Base-by-base conservation (phyloP, 1,140 invertebrate genomes). In the Neodiprion lecontei region DNA sequence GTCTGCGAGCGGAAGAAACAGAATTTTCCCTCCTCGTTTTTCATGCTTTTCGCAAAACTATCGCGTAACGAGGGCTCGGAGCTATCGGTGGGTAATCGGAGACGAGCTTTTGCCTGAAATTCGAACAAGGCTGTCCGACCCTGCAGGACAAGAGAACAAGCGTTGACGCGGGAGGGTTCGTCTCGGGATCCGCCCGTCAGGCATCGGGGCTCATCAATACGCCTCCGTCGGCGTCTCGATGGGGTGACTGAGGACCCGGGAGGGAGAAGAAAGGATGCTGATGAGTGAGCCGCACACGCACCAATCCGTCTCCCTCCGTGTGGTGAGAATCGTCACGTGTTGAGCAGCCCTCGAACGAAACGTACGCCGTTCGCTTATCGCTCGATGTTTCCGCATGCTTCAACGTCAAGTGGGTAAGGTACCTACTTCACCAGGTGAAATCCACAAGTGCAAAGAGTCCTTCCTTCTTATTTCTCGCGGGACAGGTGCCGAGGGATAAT, bases 201-300 rank as follows among this genome's bases (percentile, higher is more conserved):
- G 67, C 67, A 69, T 69, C 67, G 67, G 23, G 67, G 12, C 67
- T 69, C 67, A 69, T 69, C 67, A 69, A 69, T 69, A 23, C 40
- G 67, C 5, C 40, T 69, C 67, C 17, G 67, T 69, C 67, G 40
- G 11, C 67, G 21, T 23, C 67, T 69, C 23, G 17, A 69, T 69
- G 67, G 67, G 67, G 67, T 69, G 67, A 69, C 67, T 69, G 40
- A 69, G 67, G 53, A 61, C 53, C 67, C 67, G 67, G 67, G 23
- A 47, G 17, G 53, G 53, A 61, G 53, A 61, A 61, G 53, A 40
- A 40, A 40, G 67, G 67, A 21, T 69, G 40, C 67, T 47, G 67
- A 69, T 69, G 67, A 69, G 21, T 69, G 67, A 69, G 53, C n/a
- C 53, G 1, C n/a, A 12, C n/a, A 61, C 11, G n/a, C n/a, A 17